These are phyloP conservation scores for Chaetura pelagica DNA, from an alignment of 2,113 vertebrate species.

Conservation along the genomic window DNA sequence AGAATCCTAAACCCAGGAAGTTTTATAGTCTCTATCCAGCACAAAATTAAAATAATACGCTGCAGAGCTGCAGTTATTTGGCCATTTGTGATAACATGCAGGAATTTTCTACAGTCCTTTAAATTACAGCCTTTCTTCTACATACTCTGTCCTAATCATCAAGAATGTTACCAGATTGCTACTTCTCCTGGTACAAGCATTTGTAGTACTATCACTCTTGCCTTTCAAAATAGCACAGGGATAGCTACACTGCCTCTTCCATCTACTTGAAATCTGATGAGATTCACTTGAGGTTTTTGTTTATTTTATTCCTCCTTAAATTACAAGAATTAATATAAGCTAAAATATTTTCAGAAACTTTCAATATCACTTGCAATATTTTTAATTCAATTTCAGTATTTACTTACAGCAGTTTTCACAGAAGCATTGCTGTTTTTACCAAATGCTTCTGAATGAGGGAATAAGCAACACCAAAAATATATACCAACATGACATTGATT, in stretches of 20 bases:
- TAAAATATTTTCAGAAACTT: neutral
- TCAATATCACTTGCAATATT: neutral
- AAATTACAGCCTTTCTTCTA: neutral
- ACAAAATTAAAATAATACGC: neutral
- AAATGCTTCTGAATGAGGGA: neutral
- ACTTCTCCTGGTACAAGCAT: neutral
- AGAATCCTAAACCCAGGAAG: neutral
- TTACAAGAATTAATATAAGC: neutral
- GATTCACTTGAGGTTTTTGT: neutral
- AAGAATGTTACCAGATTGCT: neutral
- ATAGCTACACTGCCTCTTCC: neutral
- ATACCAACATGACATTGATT: neutral
- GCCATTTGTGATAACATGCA: neutral
- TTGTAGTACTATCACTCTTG: neutral
- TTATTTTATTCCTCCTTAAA: neutral
- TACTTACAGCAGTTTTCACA: neutral
- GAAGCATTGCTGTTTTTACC: neutral
- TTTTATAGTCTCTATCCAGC: neutral
- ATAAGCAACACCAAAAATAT: neutral
- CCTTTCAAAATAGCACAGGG: neutral
- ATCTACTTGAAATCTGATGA: neutral
- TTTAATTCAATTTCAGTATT: neutral
- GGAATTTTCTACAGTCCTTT: neutral
- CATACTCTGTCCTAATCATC: neutral
- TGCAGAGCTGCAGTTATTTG: neutral